These are phyloP conservation scores for Hypselothyrea guttata DNA, from an alignment of 2,888 invertebrate genomes.

Conservation along the genomic window DNA sequence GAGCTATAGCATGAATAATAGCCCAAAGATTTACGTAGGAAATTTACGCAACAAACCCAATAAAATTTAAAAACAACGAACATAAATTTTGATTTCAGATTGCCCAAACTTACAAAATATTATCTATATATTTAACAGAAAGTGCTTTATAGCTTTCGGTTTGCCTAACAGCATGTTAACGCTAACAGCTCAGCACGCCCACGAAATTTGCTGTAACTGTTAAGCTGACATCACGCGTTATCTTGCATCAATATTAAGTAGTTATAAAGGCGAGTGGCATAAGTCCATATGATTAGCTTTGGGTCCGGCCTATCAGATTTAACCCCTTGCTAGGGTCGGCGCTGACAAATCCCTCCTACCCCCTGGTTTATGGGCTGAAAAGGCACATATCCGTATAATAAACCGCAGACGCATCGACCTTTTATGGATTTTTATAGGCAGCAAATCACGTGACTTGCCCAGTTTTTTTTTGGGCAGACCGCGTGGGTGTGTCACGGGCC, in stretches of 20 bases:
- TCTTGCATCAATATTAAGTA: constrained; percentile 51
- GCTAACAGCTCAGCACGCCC: too few species aligned
- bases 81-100: too few species aligned
- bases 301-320: constrained; percentile 6
- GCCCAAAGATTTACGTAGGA: too few species aligned
- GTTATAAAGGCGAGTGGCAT: constrained; percentile 33
- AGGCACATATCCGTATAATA: constrained; percentile 12
- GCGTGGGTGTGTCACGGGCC: constrained; percentile 60
- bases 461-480: constrained; percentile 59
- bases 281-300: constrained; percentile 40
- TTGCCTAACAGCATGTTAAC: too few species aligned
- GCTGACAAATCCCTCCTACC: background rate
- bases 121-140: too few species aligned
- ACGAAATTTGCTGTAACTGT: too few species aligned
- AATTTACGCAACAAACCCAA: too few species aligned
- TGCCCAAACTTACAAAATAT: too few species aligned
- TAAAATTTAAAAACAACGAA: background rate
- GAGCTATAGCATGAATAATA: too few species aligned
- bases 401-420: constrained; percentile 55
- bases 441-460: constrained; percentile 71
- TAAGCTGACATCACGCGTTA: constrained; percentile 40
- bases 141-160: too few species aligned
- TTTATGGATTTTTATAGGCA: constrained; percentile 57
- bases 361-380: too few species aligned
- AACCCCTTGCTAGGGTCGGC: constrained; percentile 34